Base-by-base conservation (phyloP, 2,113 vertebrate genomes). In the Pituophis catenifer region DNA sequence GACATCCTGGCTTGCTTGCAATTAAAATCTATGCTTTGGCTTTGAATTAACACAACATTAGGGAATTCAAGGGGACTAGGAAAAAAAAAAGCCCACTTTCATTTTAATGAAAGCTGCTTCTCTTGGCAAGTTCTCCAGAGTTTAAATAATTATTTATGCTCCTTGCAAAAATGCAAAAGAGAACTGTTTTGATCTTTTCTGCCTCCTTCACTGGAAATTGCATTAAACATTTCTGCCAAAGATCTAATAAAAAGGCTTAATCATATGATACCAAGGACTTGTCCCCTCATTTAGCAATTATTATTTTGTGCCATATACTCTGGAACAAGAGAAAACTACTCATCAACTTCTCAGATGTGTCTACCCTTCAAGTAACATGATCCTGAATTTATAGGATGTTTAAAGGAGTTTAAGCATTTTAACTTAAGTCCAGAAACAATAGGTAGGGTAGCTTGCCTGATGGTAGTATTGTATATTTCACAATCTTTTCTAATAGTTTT, bases 91-190 rank as follows among this genome's bases (percentile, higher is more conserved):
- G 13, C 54, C 58, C n/a, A 44, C 92, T 92, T 38, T 89, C 58
- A 87, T 93, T 96, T 94, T 12, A 95, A 89, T 44, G 10, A 91
- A 93, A 91, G 54, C 81, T 55, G 93, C 65, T 70, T 86, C 93
- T 85, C 95, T 70, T 3, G 81, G 0, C 13, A 59, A 53, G 62
- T 87, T 94, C 91, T 94, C 91, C 70, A 54, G 65, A 93, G 90
- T 19, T 89, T 88, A 89, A 33, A 48, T 15, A 90, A 92, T 94
- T 94, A 94, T 96, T 96, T 95, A 88, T 89, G 65, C 93, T 96
- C 93, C n/a, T 12, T 94, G 86, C 86, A 81, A 94, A 93, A 88
- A 91, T 91, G 91, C 65, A 93, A 94, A 58, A 93, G 86, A 5
- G 5, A 62, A 59, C 38, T 90, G 55, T 93, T 94, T 93, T 87